Base-by-base conservation (phyloP, 2,797 vertebrate genomes). In the Bufotes viridis region DNA sequence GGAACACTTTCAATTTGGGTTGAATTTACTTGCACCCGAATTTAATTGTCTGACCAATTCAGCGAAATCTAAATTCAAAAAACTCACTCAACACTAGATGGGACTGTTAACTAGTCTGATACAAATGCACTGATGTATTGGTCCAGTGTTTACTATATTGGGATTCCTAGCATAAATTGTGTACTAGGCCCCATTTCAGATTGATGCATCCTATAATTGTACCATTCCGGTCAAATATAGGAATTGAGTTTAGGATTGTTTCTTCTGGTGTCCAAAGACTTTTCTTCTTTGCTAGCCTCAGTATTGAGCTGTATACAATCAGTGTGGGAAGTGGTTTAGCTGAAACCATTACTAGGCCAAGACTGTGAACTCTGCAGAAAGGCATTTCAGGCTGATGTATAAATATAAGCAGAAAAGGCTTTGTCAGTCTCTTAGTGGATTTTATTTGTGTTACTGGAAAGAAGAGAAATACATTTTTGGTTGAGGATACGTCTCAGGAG, bases 391-490 rank as follows among this genome's bases (percentile, higher is more conserved):
- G 53, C 55, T 84, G 69, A 60, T 78, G 81, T 70, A 3, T 34
- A 34, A 34, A 34, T 34, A 49, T 84, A 84, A 88, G 81, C 81
- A 88, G 63, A 82, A 87, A 78, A 7, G 57, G 20, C 22, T 53
- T n/a, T 58, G 63, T 14, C 20, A n/a, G 24, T 86, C 78, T 51
- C 69, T 22, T 60, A 29, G 34, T 78, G n/a, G 69, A 70, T 82
- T 89, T 76, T 60, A 69, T 69, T 89, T 86, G 22, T 86, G 55
- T 89, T 89, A 86, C 84, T 86, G 84, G 84, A 89, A 89, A 82
- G 20, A 75, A 18, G 55, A 57, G 57, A 75, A 85, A 63, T 81
- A 78, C 78, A 22, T 14, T 85, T 55, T 70, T 55, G 80, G 34
- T 69, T 17, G 15, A 49, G 51, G 74, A 65, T 61, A 85, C 74